Conservation (phyloP, 2,113 vertebrate genomes). For the Oryzias melastigma region DNA sequence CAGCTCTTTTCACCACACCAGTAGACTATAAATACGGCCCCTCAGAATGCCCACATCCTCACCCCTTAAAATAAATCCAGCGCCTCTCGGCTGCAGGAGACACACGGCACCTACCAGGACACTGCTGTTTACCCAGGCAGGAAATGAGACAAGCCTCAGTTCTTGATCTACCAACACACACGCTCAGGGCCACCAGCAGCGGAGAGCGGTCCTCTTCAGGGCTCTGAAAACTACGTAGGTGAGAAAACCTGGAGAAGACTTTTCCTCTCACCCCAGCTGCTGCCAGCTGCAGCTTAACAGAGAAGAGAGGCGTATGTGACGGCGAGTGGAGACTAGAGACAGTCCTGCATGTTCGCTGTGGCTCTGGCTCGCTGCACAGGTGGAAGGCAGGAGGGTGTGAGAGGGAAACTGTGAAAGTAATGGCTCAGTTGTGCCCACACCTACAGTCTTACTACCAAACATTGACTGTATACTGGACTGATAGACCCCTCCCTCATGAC, state of each 20-base stretch:
- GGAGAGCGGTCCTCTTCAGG: conserved; percentile 19
- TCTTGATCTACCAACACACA: conserved; percentile 38
- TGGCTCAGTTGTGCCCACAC: conserved; percentile 63
- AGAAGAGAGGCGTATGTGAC: conserved; percentile 51
- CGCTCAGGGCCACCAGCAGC: conserved; percentile 35
- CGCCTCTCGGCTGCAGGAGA: conserved; percentile 55
- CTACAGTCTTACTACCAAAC: too few species aligned
- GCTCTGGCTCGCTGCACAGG: conserved; percentile 71
- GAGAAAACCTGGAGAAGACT: conserved; percentile 15
- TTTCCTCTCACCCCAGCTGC: conserved; percentile 48
- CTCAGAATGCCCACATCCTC: conserved; percentile 79
- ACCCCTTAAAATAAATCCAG: conserved; percentile 71
- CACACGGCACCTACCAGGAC: conserved; percentile 57
- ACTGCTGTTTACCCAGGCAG: conserved; percentile 38
- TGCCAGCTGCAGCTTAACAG: conserved; percentile 26
- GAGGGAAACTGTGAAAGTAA: conserved; percentile 69
- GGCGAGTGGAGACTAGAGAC: conserved; percentile 49
- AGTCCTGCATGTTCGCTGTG: conserved; percentile 61
- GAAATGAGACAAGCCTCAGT: conserved; percentile 41
- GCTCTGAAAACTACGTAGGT: conserved; percentile 36
- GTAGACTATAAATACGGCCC: conserved; percentile 75
- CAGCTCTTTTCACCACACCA: conserved; percentile 64
- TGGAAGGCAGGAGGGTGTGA: conserved; percentile 73
- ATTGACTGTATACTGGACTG: too few species aligned
- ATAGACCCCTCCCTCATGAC: too few species aligned